A percentile compares a stretch with the other conserved stretches of the same genome.
These are phyloP conservation scores for Pipra filicauda DNA, from an alignment of 2,113 vertebrate genomes.

Conservation along the genomic window DNA sequence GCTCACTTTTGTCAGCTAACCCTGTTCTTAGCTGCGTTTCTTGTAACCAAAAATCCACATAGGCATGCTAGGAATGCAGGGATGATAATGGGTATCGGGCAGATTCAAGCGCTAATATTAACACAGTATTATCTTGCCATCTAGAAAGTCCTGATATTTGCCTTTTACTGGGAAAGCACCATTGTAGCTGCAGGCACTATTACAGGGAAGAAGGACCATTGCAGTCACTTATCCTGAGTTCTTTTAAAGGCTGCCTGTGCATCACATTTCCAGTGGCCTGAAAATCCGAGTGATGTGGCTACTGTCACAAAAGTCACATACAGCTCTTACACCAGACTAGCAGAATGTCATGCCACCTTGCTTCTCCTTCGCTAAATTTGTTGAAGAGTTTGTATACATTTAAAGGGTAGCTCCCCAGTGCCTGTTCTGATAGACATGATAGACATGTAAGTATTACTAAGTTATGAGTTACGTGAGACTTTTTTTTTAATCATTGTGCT, in stretches of 20 bases:
- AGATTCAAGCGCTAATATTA: slow-evolving; percentile 35
- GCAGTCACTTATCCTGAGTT: not conserved
- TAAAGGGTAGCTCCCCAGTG: slow-evolving; percentile 46
- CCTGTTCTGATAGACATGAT: slow-evolving; percentile 47
- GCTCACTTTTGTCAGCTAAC: slow-evolving; percentile 59
- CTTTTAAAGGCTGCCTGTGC: not conserved
- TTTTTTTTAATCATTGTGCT: slow-evolving; percentile 12
- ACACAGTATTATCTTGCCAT: not conserved
- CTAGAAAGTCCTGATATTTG: slow-evolving; percentile 32
- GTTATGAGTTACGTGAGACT: slow-evolving; percentile 22
- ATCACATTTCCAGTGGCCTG: slow-evolving; percentile 49
- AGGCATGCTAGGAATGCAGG: slow-evolving; percentile 58
- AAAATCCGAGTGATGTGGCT: slow-evolving; percentile 22
- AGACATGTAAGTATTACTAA: slow-evolving; percentile 36
- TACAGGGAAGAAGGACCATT: not conserved
- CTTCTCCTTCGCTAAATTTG: slow-evolving; percentile 5
- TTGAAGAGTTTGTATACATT: slow-evolving; percentile 1
- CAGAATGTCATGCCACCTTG: slow-evolving; percentile 8
- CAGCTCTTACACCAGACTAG: slow-evolving; percentile 18
- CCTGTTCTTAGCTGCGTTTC: slow-evolving; percentile 63
- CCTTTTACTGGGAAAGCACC: slow-evolving; percentile 22
- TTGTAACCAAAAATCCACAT: slow-evolving; percentile 73
- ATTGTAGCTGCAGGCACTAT: not conserved
- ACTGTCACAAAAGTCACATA: not conserved
- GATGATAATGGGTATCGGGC: slow-evolving; percentile 4